phyloP scores from a whole-genome alignment of 2,113 vertebrate species.

The Apistogramma diplotaenia region DNA sequence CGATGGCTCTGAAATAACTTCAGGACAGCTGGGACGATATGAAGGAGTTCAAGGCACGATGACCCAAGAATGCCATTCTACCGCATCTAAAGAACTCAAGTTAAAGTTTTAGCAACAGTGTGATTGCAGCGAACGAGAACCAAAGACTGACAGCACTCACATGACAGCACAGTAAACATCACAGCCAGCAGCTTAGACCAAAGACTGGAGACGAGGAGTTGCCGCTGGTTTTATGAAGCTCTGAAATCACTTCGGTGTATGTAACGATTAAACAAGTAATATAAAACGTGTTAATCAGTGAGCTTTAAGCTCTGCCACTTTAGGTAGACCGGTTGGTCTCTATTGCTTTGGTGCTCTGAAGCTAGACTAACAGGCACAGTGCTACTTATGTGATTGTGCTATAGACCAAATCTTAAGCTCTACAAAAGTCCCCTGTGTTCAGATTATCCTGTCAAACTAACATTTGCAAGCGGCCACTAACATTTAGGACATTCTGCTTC shows the following conservation, averaged over 20 bases:
- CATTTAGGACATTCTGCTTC: not conserved
- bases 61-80: not conserved
- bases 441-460: not conserved
- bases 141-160: not conserved
- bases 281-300: not conserved
- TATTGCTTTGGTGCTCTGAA: not conserved
- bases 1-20: not conserved
- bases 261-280: not conserved
- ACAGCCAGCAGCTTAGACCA: not conserved
- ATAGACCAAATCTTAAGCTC: not conserved
- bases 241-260: not conserved
- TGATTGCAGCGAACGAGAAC: not conserved
- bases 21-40: not conserved
- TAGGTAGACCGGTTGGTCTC: not conserved
- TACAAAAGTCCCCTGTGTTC: not conserved
- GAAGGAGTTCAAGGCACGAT: not conserved
- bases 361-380: not conserved
- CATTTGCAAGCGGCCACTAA: not conserved
- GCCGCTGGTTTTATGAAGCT: not conserved
- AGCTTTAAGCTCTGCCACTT: not conserved
- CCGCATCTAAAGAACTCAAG: not conserved
- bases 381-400: not conserved
- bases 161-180: not conserved
- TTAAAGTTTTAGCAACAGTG: not conserved
- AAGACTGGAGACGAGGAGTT: not conserved